phyloP scores from a whole-genome alignment of 1,140 invertebrate species.

The Drosophila watanabei region DNA sequence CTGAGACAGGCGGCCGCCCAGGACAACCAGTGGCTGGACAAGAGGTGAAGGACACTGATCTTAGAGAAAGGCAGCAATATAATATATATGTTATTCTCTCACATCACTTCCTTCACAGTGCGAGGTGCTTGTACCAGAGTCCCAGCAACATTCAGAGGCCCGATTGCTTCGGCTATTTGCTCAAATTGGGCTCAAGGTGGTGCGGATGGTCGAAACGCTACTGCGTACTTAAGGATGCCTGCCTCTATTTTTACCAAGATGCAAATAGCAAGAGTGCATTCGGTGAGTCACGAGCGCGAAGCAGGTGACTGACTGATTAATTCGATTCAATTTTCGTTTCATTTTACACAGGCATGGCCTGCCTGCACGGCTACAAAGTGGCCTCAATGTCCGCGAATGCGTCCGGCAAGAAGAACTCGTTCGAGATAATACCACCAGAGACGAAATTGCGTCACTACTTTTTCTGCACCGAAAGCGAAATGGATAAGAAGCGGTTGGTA shows the following conservation, averaged over 20 bases:
- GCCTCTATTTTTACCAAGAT: constrained; percentile 97
- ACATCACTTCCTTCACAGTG: constrained; percentile 77
- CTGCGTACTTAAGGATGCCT: constrained; percentile 98
- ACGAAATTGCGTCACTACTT: constrained; percentile 94
- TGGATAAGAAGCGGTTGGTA: constrained; percentile 96
- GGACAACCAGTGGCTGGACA: constrained; percentile 92
- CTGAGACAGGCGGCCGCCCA: constrained; percentile 89
- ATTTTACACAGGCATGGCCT: constrained; percentile 90
- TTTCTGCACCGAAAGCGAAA: constrained; percentile 97
- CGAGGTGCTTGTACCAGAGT: constrained; percentile 89
- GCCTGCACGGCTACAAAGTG: constrained; percentile 97
- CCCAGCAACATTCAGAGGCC: constrained; percentile 91
- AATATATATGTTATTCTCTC: constrained; percentile 22
- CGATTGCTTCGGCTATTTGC: constrained; percentile 96
- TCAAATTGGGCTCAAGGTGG: constrained; percentile 92
- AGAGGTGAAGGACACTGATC: constrained; percentile 83
- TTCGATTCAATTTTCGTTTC: constrained; percentile 19
- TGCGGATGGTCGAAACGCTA: constrained; percentile 96
- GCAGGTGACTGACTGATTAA: constrained; percentile 46
- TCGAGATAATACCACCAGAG: constrained; percentile 96
- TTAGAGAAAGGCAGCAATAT: constrained; percentile 12
- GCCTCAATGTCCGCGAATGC: constrained; percentile 90
- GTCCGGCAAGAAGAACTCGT: constrained; percentile 94
- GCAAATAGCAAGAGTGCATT: constrained; percentile 94
- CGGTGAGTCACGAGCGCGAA: constrained; percentile 87